phyloP scores from a whole-genome alignment of 2,888 invertebrate species.

The Gymnocheta viridis region DNA sequence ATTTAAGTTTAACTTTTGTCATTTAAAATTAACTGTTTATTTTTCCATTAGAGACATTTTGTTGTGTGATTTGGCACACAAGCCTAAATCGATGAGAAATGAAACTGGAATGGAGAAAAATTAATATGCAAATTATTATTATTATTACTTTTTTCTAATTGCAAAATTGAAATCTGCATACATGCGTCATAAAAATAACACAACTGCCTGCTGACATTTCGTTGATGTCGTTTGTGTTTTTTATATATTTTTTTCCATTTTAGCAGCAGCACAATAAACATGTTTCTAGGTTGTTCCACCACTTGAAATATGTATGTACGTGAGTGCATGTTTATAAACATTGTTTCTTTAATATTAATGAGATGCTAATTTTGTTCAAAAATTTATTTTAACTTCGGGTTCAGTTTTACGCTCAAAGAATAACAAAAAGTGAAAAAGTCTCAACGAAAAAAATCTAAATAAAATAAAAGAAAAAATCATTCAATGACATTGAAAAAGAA shows the following conservation, averaged over 20 bases:
- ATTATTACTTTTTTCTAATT: conserved; percentile 5
- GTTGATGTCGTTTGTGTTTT: not conserved
- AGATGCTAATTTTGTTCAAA: conserved; percentile 42
- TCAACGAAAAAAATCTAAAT: too few species aligned
- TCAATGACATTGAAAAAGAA: conserved; percentile 63
- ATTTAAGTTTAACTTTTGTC: not conserved
- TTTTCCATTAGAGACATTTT: not conserved
- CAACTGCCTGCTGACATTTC: conserved; percentile 15
- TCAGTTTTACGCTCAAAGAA: conserved; percentile 6
- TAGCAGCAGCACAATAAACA: not conserved
- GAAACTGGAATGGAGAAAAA: conserved; percentile 21
- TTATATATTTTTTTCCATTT: not conserved
- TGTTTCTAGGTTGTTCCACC: conserved; percentile 4
- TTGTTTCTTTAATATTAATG: conserved; percentile 51
- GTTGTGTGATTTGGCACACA: conserved; percentile 1
- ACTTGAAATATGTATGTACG: not conserved
- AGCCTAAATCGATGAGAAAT: not conserved
- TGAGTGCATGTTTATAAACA: conserved; percentile 20
- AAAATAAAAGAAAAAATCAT: too few species aligned
- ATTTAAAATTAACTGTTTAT: conserved; percentile 28
- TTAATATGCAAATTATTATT: conserved; percentile 22
- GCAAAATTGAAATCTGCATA: conserved; percentile 26
- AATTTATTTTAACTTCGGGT: conserved; percentile 30
- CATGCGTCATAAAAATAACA: conserved; percentile 9
- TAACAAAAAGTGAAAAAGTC: conserved; percentile 23